Evolutionary conservation across 2,113 vertebrate genomes (phyloP).

Genomic region (Takifugu bimaculatus): DNA sequence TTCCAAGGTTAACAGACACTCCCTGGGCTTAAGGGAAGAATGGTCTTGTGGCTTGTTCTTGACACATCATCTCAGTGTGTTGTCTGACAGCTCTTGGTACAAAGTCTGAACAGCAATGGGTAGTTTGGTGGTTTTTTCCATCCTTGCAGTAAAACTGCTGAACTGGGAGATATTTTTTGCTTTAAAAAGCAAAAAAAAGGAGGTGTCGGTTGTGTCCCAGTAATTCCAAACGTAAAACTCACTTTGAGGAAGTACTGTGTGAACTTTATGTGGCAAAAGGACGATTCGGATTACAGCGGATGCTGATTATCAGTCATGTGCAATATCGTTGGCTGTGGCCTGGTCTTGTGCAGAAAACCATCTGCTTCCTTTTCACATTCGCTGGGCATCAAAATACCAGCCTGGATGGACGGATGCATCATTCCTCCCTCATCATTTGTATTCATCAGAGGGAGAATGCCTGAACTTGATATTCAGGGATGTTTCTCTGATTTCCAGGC

Average conservation of each 20-base stretch:
- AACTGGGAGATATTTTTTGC: no score
- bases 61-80: no score
- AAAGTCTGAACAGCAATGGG: no score
- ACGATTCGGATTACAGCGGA: slow-evolving; percentile 16
- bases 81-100: no score
- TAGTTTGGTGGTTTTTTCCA: no score
- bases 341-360: slow-evolving; percentile 31
- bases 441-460: slow-evolving; percentile 53
- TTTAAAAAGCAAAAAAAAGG: no score
- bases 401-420: slow-evolving; percentile 30
- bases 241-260: neutral
- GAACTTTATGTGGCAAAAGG: slow-evolving; percentile 4
- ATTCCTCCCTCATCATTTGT: slow-evolving; percentile 38
- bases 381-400: slow-evolving; percentile 45
- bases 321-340: slow-evolving; percentile 24
- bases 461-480: slow-evolving; percentile 55
- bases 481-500: slow-evolving; percentile 46
- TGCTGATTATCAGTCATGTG: slow-evolving; percentile 27
- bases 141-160: no score
- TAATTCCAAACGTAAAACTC: neutral
- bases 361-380: slow-evolving; percentile 54
- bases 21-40: no score
- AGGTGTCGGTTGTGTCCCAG: neutral
- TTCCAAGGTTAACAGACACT: no score
- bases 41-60: no score